Evolutionary conservation across 2,113 vertebrate species (phyloP).

Genomic region (Paramormyrops kingsleyae): DNA sequence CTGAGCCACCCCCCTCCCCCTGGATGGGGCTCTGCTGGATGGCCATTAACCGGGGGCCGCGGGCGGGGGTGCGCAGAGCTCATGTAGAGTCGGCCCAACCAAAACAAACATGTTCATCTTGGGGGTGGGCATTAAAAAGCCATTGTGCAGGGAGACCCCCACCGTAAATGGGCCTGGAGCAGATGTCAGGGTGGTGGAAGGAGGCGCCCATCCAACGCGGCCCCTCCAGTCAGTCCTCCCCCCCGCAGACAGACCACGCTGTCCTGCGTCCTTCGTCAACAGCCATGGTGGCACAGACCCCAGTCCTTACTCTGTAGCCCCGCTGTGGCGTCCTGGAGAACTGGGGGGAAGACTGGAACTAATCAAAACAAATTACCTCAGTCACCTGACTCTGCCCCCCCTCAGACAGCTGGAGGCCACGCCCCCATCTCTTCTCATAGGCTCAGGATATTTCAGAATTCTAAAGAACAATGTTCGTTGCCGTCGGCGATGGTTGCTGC

Average conservation of each 20-base stretch:
- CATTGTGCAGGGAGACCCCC: conserved; percentile 15
- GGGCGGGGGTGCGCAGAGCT: conserved; percentile 24
- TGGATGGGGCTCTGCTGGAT: not conserved
- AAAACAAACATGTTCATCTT: conserved; percentile 48
- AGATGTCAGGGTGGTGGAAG: conserved; percentile 36
- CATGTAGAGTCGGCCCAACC: conserved; percentile 23
- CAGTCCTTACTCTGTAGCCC: not conserved
- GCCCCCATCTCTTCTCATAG: not conserved
- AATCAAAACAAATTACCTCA: conserved; percentile 1
- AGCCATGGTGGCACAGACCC: not conserved
- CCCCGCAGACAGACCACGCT: not conserved
- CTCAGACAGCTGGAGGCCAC: not conserved
- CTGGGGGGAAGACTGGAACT: not conserved
- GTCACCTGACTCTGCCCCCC: not conserved
- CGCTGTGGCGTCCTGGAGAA: not conserved
- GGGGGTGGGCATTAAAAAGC: conserved; percentile 23
- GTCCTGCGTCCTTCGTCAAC: not conserved
- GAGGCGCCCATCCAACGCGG: not conserved
- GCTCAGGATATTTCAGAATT: not conserved
- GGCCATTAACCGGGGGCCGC: not conserved
- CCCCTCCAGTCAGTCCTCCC: not conserved
- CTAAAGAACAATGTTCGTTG: not conserved
- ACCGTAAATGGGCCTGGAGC: conserved; percentile 47
- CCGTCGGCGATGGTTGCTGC: not conserved
- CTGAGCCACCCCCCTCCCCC: not conserved